Conservation (phyloP, 2,797 vertebrate species). For the Pristis pectinata region DNA sequence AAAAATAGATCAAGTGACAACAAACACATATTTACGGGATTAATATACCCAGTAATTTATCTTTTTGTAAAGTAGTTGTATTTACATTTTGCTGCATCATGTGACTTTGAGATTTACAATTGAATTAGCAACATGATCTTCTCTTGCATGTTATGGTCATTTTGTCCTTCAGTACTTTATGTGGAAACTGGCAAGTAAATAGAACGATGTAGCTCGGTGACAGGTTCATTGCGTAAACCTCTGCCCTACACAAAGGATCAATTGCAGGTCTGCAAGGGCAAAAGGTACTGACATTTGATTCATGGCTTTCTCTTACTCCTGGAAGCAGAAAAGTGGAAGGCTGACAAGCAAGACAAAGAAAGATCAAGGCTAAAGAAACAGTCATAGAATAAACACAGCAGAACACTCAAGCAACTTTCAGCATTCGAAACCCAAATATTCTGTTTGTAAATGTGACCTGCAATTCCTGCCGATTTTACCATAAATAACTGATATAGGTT, state of each 20-base stretch:
- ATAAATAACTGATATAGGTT: background rate
- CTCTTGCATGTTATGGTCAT: background rate
- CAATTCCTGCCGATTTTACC: background rate
- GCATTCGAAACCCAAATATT: background rate
- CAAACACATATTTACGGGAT: background rate
- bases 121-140: background rate
- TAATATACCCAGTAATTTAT: background rate
- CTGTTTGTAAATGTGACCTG: background rate
- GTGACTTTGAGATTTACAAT: background rate
- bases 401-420: background rate
- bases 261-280: background rate
- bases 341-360: background rate
- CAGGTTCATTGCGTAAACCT: background rate
- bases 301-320: background rate
- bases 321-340: background rate
- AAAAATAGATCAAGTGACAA: background rate
- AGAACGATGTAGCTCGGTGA: background rate
- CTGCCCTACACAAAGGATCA: background rate
- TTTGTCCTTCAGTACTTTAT: background rate
- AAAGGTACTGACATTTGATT: slow-evolving; percentile 7
- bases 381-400: background rate
- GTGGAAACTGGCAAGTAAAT: background rate
- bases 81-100: background rate
- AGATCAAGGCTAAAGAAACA: background rate
- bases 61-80: background rate